phyloP scores from a whole-genome alignment of 2,888 invertebrate species.

The Dendrolimus pini region DNA sequence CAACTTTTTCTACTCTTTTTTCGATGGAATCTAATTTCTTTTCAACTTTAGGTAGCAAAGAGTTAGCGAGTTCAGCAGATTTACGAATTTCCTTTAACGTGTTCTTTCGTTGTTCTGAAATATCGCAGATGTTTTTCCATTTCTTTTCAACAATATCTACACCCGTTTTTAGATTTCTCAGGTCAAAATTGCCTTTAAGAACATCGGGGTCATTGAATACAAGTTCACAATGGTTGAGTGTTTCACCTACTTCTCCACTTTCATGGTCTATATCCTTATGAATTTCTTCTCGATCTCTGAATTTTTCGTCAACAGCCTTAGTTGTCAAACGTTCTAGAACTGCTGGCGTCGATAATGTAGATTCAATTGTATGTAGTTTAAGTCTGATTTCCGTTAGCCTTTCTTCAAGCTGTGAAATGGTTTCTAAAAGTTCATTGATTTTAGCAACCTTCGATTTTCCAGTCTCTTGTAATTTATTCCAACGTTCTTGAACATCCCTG shows the following conservation, averaged over 20 bases:
- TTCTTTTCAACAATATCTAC: constrained; percentile 85
- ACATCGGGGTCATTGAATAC: constrained; percentile 85
- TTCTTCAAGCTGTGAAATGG: constrained; percentile 82
- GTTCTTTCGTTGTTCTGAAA: constrained; percentile 79
- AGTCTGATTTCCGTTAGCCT: constrained; percentile 82
- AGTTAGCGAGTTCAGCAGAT: constrained; percentile 79
- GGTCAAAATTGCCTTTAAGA: constrained; percentile 83
- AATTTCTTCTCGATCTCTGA: constrained; percentile 83
- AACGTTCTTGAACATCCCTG: constrained; percentile 78
- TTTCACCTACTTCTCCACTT: constrained; percentile 86
- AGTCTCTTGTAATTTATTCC: constrained; percentile 80
- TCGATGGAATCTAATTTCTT: constrained; percentile 77
- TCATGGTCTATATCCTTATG: constrained; percentile 86
- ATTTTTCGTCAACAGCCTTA: constrained; percentile 80
- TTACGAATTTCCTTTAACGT: constrained; percentile 70
- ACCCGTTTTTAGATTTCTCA: constrained; percentile 80
- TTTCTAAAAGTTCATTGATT: constrained; percentile 83
- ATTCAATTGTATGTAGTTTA: constrained; percentile 84
- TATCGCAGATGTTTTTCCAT: constrained; percentile 86
- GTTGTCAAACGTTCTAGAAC: constrained; percentile 81
- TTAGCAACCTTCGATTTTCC: constrained; percentile 82
- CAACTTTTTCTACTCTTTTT: constrained; percentile 72
- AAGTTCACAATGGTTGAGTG: constrained; percentile 87
- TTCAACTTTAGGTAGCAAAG: constrained; percentile 80
- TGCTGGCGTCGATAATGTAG: constrained; percentile 81